These are phyloP conservation scores for Allygus modestus DNA, from an alignment of 2,888 invertebrate genomes.

Conservation along the genomic window DNA sequence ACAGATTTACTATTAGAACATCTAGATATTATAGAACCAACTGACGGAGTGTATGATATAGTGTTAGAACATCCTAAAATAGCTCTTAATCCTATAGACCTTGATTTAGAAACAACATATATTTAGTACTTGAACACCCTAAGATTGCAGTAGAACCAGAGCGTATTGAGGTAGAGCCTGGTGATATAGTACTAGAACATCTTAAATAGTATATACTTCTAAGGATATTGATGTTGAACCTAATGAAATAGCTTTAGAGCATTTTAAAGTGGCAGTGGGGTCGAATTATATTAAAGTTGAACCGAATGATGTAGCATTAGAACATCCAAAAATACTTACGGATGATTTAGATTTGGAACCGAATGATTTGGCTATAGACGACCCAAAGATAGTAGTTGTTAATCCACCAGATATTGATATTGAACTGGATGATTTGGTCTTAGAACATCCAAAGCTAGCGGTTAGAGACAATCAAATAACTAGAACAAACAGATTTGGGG, in stretches of 20 bases:
- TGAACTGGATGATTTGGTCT: not conserved
- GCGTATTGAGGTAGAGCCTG: conserved; percentile 8
- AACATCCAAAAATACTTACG: not conserved
- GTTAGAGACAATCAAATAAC: not conserved
- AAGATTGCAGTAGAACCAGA: not conserved
- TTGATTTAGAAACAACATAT: not conserved
- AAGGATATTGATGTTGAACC: not conserved
- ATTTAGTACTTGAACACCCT: conserved; percentile 16
- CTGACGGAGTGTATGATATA: not conserved
- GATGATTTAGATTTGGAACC: not conserved
- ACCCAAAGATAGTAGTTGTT: not conserved
- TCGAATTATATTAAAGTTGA: not conserved
- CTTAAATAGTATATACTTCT: not conserved
- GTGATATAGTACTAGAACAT: conserved; percentile 6
- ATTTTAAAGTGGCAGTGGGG: not conserved
- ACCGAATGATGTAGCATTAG: not conserved
- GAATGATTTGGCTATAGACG: not conserved
- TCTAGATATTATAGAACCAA: not conserved
- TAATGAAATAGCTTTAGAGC: not conserved
- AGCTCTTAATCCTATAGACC: not conserved
- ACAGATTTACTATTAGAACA: not conserved
- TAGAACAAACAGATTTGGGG: conserved; percentile 11
- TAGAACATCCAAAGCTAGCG: not conserved
- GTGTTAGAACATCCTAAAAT: not conserved
- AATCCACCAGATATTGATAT: not conserved